These are phyloP conservation scores for Girardia tigrina DNA, from an alignment of 2,888 invertebrate genomes.

Conservation along the genomic window DNA sequence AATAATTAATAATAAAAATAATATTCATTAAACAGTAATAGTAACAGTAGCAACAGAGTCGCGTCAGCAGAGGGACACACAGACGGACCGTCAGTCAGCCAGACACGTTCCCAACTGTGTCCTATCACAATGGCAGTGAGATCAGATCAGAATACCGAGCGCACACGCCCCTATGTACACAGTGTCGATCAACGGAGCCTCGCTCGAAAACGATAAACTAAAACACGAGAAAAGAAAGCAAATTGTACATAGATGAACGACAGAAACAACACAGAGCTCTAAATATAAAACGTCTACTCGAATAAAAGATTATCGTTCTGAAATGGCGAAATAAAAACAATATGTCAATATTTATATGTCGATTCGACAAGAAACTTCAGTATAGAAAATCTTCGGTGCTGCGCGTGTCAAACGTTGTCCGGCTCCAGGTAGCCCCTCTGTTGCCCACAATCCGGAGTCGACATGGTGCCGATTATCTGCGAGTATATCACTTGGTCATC, in stretches of 20 bases:
- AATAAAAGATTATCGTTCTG: not conserved
- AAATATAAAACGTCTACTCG: not conserved
- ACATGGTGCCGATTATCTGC: constrained; percentile 3
- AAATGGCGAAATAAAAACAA: not conserved
- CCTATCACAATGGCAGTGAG: constrained; percentile 10
- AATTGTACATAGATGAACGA: constrained; percentile 8
- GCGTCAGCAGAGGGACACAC: no score
- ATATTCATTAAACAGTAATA: not conserved
- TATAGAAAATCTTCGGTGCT: not conserved
- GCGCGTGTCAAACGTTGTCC: not conserved
- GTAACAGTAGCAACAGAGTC: no score
- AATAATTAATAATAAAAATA: no score
- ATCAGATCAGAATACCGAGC: not conserved
- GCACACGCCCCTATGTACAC: not conserved
- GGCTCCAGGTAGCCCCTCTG: not conserved
- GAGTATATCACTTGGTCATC: constrained; percentile 23
- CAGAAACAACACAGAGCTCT: not conserved
- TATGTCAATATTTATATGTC: not conserved
- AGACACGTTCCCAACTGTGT: not conserved
- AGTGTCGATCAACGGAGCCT: not conserved
- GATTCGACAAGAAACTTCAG: constrained; percentile 7
- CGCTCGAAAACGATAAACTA: not conserved
- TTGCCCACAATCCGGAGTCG: not conserved
- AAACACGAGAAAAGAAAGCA: not conserved
- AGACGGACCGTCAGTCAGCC: no score